Percentiles rank a stretch among this genome's conserved stretches.
Conservation (phyloP, 2,113 vertebrate genomes). For the Balaeniceps rex region DNA sequence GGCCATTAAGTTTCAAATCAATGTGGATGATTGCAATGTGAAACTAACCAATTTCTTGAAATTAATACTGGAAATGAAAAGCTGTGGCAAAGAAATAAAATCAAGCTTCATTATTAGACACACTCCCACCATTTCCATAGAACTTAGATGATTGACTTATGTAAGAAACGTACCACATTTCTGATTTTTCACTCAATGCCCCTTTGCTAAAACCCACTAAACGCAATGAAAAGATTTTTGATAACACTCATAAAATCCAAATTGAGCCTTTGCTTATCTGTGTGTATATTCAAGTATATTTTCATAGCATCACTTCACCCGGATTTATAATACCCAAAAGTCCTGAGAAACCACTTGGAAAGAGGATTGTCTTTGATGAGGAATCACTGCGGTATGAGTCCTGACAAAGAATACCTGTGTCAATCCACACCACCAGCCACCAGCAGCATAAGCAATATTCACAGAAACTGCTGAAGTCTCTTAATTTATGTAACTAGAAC, state of each 20-base stretch:
- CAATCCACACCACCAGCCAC: background rate
- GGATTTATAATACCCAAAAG: background rate
- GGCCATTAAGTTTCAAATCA: constrained; percentile 4
- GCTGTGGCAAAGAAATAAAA: background rate
- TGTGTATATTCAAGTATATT: background rate
- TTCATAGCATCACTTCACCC: background rate
- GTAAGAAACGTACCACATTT: background rate
- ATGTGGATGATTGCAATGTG: constrained; percentile 1
- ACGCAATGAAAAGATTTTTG: background rate
- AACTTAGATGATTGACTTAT: background rate
- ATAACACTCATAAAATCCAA: background rate
- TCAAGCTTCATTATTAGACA: background rate
- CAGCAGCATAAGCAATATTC: background rate
- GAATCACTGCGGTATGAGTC: background rate
- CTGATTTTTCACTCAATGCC: background rate
- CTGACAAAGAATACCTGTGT: background rate
- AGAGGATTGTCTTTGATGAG: background rate
- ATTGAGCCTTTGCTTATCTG: background rate
- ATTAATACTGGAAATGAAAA: constrained; percentile 21
- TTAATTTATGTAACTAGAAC: background rate
- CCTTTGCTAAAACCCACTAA: background rate
- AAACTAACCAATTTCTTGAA: constrained; percentile 31
- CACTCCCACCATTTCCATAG: background rate
- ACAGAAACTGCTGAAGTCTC: background rate
- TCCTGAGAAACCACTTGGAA: background rate